A percentile compares a stretch with the other conserved stretches of the same genome.
Conservation (phyloP, 2,888 invertebrate species). For the Steinernema scapterisci region DNA sequence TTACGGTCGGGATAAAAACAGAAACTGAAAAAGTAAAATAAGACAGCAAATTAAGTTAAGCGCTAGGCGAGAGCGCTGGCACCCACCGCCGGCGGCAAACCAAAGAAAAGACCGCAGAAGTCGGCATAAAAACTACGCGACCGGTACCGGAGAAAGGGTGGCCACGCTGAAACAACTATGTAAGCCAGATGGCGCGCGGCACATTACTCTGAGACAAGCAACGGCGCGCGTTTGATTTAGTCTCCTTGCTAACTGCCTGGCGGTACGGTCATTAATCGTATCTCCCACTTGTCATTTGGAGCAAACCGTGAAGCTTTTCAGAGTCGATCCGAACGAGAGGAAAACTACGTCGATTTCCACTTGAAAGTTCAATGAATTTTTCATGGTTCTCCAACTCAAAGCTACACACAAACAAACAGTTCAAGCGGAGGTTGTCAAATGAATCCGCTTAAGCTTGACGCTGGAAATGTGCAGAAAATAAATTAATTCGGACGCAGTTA, state of each 20-base stretch:
- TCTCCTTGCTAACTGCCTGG: neutral
- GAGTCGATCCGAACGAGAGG: neutral
- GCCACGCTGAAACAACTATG: neutral
- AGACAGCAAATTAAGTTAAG: neutral
- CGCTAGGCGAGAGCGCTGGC: neutral
- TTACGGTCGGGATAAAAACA: neutral
- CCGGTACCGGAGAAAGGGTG: neutral
- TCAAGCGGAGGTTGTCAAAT: no score
- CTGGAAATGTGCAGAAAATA: neutral
- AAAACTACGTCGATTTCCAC: neutral
- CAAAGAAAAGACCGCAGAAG: neutral
- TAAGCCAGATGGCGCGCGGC: slow-evolving; percentile 11
- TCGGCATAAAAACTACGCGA: neutral
- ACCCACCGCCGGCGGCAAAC: no score
- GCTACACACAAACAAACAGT: no score
- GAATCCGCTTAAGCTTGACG: no score
- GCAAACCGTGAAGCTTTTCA: neutral
- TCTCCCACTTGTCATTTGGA: neutral
- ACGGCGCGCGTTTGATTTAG: slow-evolving; percentile 6
- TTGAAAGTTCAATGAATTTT: neutral
- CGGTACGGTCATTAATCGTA: neutral
- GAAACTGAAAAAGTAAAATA: neutral
- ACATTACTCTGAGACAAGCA: slow-evolving; percentile 5
- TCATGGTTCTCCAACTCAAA: no score
- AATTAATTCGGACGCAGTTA: neutral